Conservation (phyloP, 2,797 vertebrate species). For the Tapirus indicus region DNA sequence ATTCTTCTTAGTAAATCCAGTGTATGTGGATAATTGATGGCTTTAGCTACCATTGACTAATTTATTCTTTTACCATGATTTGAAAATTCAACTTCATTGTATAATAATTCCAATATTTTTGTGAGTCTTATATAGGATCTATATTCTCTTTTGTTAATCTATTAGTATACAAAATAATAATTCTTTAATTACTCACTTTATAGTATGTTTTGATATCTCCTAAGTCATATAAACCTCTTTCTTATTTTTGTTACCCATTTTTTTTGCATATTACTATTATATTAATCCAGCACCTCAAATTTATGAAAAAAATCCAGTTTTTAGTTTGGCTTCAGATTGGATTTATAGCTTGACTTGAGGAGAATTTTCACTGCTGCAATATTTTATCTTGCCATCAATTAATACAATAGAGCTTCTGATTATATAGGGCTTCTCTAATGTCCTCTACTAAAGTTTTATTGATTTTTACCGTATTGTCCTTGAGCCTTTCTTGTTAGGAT, state of each 20-base stretch:
- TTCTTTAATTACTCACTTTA: background rate
- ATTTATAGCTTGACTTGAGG: background rate
- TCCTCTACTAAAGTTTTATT: background rate
- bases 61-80: background rate
- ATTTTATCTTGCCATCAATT: background rate
- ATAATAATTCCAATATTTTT: background rate
- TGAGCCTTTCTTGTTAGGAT: background rate
- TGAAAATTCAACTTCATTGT: background rate
- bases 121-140: background rate
- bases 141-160: background rate
- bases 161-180: background rate
- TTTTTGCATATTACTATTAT: background rate
- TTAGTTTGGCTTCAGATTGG: background rate
- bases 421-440: background rate
- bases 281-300: background rate
- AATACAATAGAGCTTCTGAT: background rate
- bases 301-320: background rate
- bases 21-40: background rate
- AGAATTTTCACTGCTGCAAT: background rate
- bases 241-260: background rate
- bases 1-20: background rate
- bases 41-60: background rate
- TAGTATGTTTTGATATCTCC: background rate
- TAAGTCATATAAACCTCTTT: background rate
- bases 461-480: background rate